phyloP scores from a whole-genome alignment of 2,113 vertebrate genomes.

The Cebus imitator region DNA sequence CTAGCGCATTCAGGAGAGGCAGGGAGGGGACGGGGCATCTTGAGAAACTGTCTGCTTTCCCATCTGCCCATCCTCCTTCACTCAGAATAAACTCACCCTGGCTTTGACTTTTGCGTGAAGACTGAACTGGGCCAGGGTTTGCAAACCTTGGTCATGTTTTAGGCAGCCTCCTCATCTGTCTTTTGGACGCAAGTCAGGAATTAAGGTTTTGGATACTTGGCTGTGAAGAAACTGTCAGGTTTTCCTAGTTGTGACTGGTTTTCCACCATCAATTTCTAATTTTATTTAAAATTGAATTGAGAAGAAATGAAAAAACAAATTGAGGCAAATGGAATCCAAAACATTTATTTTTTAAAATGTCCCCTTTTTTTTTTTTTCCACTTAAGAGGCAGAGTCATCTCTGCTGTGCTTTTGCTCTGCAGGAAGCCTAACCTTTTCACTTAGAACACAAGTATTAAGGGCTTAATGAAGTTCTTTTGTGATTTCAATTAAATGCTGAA shows the following conservation, averaged over 20 bases:
- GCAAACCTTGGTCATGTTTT: neutral
- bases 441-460: conserved; percentile 13
- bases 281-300: conserved; percentile 40
- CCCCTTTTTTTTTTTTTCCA: neutral
- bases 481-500: conserved; percentile 49
- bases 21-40: neutral
- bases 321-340: neutral
- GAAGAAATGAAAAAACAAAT: conserved; percentile 17
- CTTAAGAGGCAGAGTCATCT: neutral
- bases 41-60: neutral
- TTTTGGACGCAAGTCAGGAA: neutral
- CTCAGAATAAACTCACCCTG: neutral
- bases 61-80: neutral
- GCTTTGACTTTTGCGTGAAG: neutral
- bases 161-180: neutral
- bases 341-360: neutral
- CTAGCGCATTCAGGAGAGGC: neutral
- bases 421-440: conserved; percentile 23
- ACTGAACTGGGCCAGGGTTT: neutral
- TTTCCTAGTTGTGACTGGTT: neutral
- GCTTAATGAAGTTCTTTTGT: conserved; percentile 50
- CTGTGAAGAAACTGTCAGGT: neutral
- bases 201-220: neutral
- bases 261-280: neutral
- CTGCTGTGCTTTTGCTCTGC: neutral